Conservation (phyloP, 1,140 invertebrate genomes). For the Listronotus bonariensis region DNA sequence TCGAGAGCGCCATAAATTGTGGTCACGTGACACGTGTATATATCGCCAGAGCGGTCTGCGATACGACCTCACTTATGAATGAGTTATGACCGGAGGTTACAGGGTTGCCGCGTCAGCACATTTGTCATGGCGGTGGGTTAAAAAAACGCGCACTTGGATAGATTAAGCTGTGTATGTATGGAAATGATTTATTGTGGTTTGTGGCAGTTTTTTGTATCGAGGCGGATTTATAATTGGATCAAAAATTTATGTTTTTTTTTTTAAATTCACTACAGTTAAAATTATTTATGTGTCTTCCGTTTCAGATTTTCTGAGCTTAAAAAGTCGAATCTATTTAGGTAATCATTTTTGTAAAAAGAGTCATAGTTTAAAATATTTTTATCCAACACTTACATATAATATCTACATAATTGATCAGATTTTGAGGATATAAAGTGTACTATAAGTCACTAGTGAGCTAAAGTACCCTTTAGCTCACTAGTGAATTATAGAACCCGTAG, state of each 20-base stretch:
- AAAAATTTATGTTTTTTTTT: not conserved
- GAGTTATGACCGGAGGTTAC: conserved; percentile 10
- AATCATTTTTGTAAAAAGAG: no score
- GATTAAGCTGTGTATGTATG: conserved; percentile 8
- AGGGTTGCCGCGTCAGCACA: conserved; percentile 5
- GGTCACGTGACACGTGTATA: conserved; percentile 6
- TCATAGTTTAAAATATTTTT: no score
- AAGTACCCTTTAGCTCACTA: no score
- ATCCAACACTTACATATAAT: no score
- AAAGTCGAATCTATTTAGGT: no score
- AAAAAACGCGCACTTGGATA: conserved; percentile 6
- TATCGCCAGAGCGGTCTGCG: conserved; percentile 11
- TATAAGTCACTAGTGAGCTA: no score
- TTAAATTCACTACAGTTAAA: not conserved
- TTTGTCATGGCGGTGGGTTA: conserved; percentile 2
- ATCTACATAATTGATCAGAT: no score
- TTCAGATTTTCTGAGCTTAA: no score
- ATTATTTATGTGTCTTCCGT: no score
- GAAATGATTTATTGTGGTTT: not conserved
- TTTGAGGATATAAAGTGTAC: no score
- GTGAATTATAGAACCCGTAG: no score
- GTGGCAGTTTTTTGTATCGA: not conserved
- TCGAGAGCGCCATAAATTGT: no score
- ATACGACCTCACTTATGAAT: conserved; percentile 18
- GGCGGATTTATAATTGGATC: not conserved